phyloP scores from a whole-genome alignment of 2,797 vertebrate genomes.

The Bufotes viridis region DNA sequence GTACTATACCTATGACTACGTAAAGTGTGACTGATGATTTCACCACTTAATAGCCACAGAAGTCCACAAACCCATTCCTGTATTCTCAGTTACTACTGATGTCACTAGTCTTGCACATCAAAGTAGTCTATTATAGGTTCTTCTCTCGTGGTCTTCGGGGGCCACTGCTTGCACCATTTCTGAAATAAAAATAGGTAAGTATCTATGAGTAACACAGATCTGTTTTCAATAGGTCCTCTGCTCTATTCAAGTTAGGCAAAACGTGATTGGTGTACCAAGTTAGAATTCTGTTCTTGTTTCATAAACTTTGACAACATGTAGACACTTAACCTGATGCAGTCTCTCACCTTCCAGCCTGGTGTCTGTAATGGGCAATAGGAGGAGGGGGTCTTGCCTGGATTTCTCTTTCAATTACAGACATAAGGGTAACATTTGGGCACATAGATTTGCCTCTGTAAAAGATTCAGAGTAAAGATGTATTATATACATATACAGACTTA shows the following conservation, averaged over 20 bases:
- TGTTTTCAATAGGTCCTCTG: not conserved
- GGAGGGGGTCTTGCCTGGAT: constrained; percentile 83
- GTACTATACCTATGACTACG: constrained; percentile 10
- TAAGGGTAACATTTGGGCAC: constrained; percentile 85
- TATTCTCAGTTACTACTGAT: not conserved
- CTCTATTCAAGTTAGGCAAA: not conserved
- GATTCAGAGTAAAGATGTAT: not conserved
- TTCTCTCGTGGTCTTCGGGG: constrained; percentile 86
- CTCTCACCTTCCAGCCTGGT: constrained; percentile 88
- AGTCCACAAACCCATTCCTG: constrained; percentile 1
- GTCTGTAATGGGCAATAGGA: constrained; percentile 91
- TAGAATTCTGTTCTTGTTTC: not conserved
- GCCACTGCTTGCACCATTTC: constrained; percentile 74
- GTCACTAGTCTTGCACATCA: constrained; percentile 90
- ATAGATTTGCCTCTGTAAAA: constrained; percentile 85
- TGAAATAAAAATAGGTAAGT: constrained; percentile 70
- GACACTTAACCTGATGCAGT: not conserved
- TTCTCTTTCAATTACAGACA: constrained; percentile 88
- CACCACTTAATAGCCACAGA: constrained; percentile 23
- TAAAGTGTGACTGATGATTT: constrained; percentile 17
- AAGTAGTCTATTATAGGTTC: constrained; percentile 96
- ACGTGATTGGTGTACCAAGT: not conserved
- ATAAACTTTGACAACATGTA: not conserved
- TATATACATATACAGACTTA: not conserved
- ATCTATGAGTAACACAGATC: not conserved